Conservation (phyloP, 2,113 vertebrate genomes). For the Conger conger region DNA sequence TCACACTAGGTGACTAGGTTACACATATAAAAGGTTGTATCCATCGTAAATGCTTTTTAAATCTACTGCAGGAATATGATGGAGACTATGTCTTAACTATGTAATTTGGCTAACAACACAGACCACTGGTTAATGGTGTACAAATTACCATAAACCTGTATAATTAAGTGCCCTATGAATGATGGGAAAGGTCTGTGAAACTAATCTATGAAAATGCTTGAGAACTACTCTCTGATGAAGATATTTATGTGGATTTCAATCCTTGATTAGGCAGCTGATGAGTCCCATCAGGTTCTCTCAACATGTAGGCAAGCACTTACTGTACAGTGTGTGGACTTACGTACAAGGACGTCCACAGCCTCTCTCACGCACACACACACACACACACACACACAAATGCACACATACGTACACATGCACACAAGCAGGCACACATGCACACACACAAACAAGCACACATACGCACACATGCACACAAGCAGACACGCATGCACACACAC, state of each 20-base stretch:
- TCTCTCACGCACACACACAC: no score
- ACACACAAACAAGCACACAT: neutral
- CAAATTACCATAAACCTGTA: constrained; percentile 70
- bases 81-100: no score
- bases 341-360: neutral
- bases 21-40: neutral
- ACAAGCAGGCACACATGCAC: neutral
- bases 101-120: neutral
- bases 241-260: constrained; percentile 4
- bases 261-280: neutral
- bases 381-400: neutral
- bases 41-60: neutral
- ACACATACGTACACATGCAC: neutral
- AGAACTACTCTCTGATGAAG: constrained; percentile 50
- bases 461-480: neutral
- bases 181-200: constrained; percentile 51
- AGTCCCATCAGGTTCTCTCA: neutral
- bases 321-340: no score
- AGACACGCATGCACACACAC: neutral
- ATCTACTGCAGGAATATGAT: no score
- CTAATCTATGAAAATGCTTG: constrained; percentile 66
- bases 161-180: constrained; percentile 69
- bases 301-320: neutral
- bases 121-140: constrained; percentile 9
- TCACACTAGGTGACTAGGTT: neutral